phyloP scores from a whole-genome alignment of 2,113 vertebrate genomes.

The Muntiacus muntjak region DNA sequence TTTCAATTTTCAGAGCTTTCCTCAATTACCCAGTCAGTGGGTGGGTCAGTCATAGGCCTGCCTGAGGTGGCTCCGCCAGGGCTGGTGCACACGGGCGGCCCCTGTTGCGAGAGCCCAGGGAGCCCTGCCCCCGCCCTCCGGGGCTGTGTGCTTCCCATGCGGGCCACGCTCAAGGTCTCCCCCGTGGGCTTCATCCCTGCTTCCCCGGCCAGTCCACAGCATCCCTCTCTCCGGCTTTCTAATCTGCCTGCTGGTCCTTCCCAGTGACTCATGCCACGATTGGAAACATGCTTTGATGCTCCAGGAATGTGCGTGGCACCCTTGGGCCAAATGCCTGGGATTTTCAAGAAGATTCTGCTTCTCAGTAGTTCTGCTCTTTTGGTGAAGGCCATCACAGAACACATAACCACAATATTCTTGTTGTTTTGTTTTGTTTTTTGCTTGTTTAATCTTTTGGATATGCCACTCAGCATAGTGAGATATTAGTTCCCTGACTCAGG shows the following conservation, averaged over 20 bases:
- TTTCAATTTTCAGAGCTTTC: background rate
- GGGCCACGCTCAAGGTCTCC: background rate
- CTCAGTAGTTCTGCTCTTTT: background rate
- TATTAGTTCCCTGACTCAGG: background rate
- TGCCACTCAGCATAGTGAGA: background rate
- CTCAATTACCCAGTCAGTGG: background rate
- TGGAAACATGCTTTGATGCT: background rate
- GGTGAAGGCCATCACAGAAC: background rate
- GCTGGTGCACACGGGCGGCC: background rate
- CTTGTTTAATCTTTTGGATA: background rate
- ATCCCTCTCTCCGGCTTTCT: background rate
- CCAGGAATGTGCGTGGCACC: background rate
- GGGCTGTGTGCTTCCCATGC: background rate
- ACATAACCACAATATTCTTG: background rate
- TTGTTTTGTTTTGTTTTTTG: background rate
- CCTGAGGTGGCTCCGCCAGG: background rate
- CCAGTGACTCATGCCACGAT: background rate
- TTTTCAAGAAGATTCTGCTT: background rate
- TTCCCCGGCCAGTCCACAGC: background rate
- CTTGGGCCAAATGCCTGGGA: background rate
- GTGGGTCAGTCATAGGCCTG: background rate
- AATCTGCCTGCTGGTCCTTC: background rate
- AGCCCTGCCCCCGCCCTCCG: accelerated
- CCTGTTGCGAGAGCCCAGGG: accelerated
- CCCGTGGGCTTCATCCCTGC: background rate